Base-by-base conservation (phyloP, 1,140 invertebrate species). In the Lucilia cuprina region DNA sequence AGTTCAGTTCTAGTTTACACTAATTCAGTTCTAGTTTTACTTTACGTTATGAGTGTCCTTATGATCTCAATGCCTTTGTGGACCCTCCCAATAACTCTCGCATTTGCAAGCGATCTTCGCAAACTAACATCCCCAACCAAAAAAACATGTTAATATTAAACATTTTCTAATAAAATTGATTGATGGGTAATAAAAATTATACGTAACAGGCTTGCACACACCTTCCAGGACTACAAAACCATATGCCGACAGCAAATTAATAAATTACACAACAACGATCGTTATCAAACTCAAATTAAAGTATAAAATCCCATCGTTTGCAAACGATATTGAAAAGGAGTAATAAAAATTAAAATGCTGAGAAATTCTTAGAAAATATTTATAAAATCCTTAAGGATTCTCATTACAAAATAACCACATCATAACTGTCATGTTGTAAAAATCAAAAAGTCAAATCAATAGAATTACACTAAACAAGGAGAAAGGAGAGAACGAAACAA, bases 381-480 rank as follows among this genome's bases (percentile, higher is more conserved):
- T 70, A 70, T 25, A 2, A 70, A 70, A 21, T 21, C 19, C 65
- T 70, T 70, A 21, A 70, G 0, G 65, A 70, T 70, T 7, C 65
- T 70, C 2, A 9, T 70, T 70, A 70, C n/a, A 25, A 70, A 70
- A 70, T 70, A 21, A 25, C 65, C 65, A 70, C 65, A 70, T 70
- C 65, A 70, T 70, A 70, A 70, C 65, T 70, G 65, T 70, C 65
- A 70, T 21, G 65, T 7, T 70, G 19, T 19, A 77, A 74, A 83
- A 83, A 83, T 83, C 83, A 83, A 77, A 83, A 83, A 83, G 47
- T 74, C 74, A 83, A 49, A 75, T 21, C 82, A 74, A 83, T 5
- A 5, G 4, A 30, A 49, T 41, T 41, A 8, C 41, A 41, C 41
- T 3, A 41, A 7, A 41, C 41, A 41, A 41, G 7, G 7, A 41